These are phyloP conservation scores for Thinocorus orbignyianus DNA, from an alignment of 2,113 vertebrate species.

Conservation along the genomic window DNA sequence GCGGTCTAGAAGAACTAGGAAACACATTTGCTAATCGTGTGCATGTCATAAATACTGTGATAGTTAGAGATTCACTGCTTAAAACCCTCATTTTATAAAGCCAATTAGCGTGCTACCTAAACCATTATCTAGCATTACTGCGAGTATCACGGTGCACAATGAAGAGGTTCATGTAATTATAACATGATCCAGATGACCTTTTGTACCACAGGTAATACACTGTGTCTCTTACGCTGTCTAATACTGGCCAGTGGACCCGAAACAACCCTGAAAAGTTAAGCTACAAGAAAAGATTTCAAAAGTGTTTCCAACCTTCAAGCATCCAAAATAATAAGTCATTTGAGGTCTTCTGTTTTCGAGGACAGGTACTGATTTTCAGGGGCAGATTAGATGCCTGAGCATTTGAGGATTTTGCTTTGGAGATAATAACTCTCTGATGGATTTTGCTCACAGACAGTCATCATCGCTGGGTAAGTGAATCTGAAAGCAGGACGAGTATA, in stretches of 20 bases:
- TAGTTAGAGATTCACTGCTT: slow-evolving; percentile 8
- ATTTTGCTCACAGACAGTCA: slow-evolving; percentile 51
- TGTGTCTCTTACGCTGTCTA: neutral
- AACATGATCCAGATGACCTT: slow-evolving; percentile 35
- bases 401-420: slow-evolving; percentile 56
- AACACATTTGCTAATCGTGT: neutral
- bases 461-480: slow-evolving; percentile 47
- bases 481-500: slow-evolving; percentile 37
- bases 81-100: slow-evolving; percentile 14
- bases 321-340: slow-evolving; percentile 45
- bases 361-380: slow-evolving; percentile 56
- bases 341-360: slow-evolving; percentile 43
- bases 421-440: slow-evolving; percentile 55
- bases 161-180: slow-evolving; percentile 39
- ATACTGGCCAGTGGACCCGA: neutral
- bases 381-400: slow-evolving; percentile 44
- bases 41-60: neutral
- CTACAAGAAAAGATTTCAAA: slow-evolving; percentile 25
- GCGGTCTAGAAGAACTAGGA: neutral
- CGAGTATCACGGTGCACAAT: neutral
- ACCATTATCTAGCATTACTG: slow-evolving; percentile 43
- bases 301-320: slow-evolving; percentile 52
- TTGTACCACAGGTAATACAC: slow-evolving; percentile 19
- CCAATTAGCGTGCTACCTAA: slow-evolving; percentile 41
- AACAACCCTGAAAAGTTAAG: slow-evolving; percentile 14